Percentiles rank a stretch among this genome's conserved stretches.
phyloP scores from a whole-genome alignment of 2,797 vertebrate species.

The Alcedo quadribrachys region DNA sequence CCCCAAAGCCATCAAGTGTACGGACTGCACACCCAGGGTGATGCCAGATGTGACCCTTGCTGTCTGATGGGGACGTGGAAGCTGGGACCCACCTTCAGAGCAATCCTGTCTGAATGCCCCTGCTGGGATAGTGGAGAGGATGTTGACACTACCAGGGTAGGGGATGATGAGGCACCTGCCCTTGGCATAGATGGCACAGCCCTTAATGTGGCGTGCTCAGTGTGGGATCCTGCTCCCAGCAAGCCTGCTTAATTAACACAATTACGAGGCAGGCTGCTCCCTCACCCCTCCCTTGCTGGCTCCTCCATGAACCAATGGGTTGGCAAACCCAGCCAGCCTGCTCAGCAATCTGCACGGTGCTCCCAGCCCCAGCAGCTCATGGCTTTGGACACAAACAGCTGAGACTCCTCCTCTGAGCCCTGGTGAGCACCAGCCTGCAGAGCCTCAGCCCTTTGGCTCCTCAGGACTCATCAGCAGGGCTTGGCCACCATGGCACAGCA shows the following conservation, averaged over 20 bases:
- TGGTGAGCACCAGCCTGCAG: accelerated
- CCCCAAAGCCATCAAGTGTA: accelerated
- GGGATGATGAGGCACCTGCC: not conserved
- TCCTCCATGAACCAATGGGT: not conserved
- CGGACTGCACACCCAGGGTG: not conserved
- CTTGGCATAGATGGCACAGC: accelerated
- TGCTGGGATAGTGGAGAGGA: accelerated
- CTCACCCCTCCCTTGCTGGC: not conserved
- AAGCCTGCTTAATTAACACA: not conserved
- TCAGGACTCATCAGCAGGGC: accelerated
- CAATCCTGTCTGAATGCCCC: not conserved
- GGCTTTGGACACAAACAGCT: not conserved
- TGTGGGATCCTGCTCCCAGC: not conserved
- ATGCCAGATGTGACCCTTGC: not conserved
- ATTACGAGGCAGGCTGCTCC: not conserved
- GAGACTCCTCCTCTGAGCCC: not conserved
- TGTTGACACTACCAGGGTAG: not conserved
- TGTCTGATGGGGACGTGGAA: not conserved
- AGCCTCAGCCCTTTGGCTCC: not conserved
- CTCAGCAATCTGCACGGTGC: not conserved
- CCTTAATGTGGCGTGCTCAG: accelerated
- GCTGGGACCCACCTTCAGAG: not conserved
- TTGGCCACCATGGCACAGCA: not conserved
- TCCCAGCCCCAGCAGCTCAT: accelerated
- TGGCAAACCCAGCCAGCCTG: not conserved